These are phyloP conservation scores for Copsychus sechellarum DNA, from an alignment of 2,113 vertebrate species.

Conservation along the genomic window DNA sequence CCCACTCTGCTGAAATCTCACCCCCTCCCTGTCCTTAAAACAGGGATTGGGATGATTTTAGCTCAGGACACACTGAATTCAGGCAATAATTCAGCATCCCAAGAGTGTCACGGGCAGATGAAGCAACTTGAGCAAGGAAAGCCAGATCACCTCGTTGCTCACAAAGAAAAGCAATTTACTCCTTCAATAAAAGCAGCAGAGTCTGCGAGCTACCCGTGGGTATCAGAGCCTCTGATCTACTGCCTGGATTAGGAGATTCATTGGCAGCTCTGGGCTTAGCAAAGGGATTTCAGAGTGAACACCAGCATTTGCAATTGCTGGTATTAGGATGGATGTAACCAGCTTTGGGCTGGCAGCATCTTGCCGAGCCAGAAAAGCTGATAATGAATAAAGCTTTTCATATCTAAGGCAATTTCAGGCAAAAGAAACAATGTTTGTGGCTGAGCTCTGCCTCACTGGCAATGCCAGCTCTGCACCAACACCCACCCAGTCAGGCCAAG, in stretches of 20 bases:
- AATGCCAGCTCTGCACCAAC: neutral
- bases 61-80: neutral
- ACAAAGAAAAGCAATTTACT: conserved; percentile 15
- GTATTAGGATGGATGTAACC: neutral
- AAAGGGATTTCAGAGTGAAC: neutral
- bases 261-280: neutral
- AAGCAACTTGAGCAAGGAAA: neutral
- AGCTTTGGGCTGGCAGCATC: conserved; percentile 7
- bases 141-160: neutral
- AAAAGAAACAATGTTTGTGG: neutral
- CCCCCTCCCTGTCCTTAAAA: neutral
- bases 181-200: neutral
- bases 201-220: neutral
- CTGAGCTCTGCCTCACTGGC: neutral
- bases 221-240: neutral
- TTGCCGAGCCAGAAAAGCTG: neutral
- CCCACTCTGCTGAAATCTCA: neutral
- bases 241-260: conserved; percentile 7
- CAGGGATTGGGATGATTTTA: neutral
- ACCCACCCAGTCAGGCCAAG: neutral
- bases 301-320: neutral
- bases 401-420: neutral
- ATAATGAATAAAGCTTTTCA: neutral
- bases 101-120: fast-evolving
- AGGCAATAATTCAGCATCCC: neutral